A percentile compares a stretch with the other conserved stretches of the same genome.
Evolutionary conservation across 2,113 vertebrate genomes (phyloP).

Genomic region (Gavia stellata): DNA sequence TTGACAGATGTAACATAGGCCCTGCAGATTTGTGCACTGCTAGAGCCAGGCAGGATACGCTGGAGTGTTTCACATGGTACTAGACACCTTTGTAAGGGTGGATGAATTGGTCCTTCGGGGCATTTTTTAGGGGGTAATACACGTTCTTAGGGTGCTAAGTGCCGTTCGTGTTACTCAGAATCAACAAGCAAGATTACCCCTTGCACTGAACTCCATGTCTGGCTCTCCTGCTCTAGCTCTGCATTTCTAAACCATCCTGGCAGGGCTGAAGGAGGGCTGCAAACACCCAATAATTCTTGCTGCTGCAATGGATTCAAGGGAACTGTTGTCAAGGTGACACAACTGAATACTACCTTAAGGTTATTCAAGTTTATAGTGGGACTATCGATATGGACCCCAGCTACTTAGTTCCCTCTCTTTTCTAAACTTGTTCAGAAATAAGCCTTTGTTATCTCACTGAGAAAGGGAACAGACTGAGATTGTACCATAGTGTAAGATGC

Average conservation of each 20-base stretch:
- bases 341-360: background rate
- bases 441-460: background rate
- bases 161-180: background rate
- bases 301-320: background rate
- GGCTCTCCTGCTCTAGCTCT: background rate
- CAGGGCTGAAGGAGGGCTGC: background rate
- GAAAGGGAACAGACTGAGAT: background rate
- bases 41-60: background rate
- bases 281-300: background rate
- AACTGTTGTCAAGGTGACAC: background rate
- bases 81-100: background rate
- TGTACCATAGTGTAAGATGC: background rate
- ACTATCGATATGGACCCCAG: background rate
- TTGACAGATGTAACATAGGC: background rate
- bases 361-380: background rate
- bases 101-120: background rate
- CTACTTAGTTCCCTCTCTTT: background rate
- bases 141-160: background rate
- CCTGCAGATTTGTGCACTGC: background rate
- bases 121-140: background rate
- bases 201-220: background rate
- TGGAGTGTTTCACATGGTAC: background rate
- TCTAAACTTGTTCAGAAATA: background rate
- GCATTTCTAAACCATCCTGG: background rate
- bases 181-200: background rate